These are phyloP conservation scores for Euglossa dilemma DNA, from an alignment of 1,140 invertebrate species.

Conservation along the genomic window DNA sequence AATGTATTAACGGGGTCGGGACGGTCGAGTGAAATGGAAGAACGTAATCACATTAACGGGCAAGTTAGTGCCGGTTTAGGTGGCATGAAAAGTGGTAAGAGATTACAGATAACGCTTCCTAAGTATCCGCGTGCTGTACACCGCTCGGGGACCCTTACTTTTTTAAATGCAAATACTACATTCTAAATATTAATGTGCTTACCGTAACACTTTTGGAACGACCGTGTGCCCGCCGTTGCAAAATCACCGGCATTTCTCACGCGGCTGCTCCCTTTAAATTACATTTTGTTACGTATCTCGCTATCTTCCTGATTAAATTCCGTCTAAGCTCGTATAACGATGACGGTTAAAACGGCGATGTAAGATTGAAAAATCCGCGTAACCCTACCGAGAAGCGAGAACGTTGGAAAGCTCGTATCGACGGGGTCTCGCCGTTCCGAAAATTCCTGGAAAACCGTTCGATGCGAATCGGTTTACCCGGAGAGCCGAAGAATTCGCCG, in stretches of 20 bases:
- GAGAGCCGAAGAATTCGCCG: no score
- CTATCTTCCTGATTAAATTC: no score
- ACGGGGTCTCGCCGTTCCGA: no score
- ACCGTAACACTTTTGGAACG: background rate
- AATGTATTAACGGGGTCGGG: constrained; percentile 15
- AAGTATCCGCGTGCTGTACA: constrained; percentile 12
- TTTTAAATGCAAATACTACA: constrained; percentile 36
- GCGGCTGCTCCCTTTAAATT: background rate
- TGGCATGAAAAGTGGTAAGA: constrained; percentile 41
- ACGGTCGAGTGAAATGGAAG: constrained; percentile 19
- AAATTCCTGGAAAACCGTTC: no score
- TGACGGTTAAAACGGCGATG: no score
- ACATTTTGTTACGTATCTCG: background rate
- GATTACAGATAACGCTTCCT: constrained; percentile 37
- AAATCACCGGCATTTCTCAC: background rate
- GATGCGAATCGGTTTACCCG: no score
- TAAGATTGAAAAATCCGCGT: no score
- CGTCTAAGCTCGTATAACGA: no score
- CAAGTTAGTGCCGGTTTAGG: constrained; percentile 35
- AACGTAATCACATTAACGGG: constrained; percentile 38
- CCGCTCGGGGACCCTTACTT: background rate
- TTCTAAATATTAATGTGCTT: constrained; percentile 39
- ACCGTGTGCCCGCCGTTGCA: background rate
- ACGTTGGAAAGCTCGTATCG: no score
- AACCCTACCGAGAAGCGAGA: no score